Evolutionary conservation across 2,888 invertebrate genomes (phyloP).

Genomic region (Cerceris rybyensis): DNA sequence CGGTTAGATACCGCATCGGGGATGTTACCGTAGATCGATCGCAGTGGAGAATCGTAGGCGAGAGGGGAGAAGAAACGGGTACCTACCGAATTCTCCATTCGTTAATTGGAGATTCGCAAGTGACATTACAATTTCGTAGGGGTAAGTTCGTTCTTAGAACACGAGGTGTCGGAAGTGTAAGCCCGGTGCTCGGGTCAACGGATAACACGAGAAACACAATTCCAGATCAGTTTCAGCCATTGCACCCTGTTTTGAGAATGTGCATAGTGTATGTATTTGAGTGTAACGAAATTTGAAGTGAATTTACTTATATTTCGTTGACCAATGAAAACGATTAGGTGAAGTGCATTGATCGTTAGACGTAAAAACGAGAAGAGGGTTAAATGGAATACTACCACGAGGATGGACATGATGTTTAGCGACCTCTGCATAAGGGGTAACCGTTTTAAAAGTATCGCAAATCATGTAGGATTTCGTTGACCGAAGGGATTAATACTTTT

Average conservation of each 20-base stretch:
- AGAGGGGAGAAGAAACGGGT: neutral
- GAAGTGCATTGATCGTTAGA: neutral
- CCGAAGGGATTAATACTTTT: neutral
- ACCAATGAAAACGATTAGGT: neutral
- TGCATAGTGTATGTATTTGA: neutral
- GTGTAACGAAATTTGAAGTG: neutral
- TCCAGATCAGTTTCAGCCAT: conserved; percentile 37
- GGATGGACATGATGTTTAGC: conserved; percentile 45
- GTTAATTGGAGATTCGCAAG: neutral
- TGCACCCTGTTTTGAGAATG: neutral
- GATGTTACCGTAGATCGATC: conserved; percentile 22
- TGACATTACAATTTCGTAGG: neutral
- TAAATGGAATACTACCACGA: conserved; percentile 41
- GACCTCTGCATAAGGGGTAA: conserved; percentile 53
- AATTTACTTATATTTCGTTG: neutral
- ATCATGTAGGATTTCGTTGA: conserved; percentile 29
- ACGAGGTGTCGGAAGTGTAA: neutral
- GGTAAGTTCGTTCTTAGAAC: neutral
- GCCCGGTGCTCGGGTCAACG: neutral
- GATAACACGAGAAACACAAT: neutral
- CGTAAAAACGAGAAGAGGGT: conserved; percentile 3
- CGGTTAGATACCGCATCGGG: conserved; percentile 13
- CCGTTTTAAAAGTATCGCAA: conserved; percentile 37
- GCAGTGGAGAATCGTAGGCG: conserved; percentile 3
- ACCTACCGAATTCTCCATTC: neutral